Evolutionary conservation across 1,140 invertebrate species (phyloP).

Genomic region (Matsumurasca onukii): DNA sequence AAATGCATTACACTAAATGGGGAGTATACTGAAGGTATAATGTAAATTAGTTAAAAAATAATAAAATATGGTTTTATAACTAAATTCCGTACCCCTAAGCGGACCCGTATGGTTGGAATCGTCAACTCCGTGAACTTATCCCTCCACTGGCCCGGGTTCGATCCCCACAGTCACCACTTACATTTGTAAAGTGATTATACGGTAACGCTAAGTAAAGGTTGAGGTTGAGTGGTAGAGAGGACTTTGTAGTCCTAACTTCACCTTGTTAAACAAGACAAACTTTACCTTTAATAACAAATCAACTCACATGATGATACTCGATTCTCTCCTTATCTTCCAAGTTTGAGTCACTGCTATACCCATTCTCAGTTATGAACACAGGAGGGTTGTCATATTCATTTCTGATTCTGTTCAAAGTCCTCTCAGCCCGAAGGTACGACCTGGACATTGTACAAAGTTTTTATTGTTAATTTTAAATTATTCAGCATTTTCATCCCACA

Average conservation of each 20-base stretch:
- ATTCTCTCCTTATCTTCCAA: conserved; percentile 56
- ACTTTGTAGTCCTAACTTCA: background rate
- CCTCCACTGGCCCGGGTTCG: background rate
- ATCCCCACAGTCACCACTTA: background rate
- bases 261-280: background rate
- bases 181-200: background rate
- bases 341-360: conserved; percentile 55
- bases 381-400: conserved; percentile 59
- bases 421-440: conserved; percentile 66
- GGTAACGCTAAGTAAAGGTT: background rate
- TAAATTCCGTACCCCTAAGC: too few relatives aligned
- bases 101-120: too few relatives aligned
- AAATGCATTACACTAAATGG: too few relatives aligned
- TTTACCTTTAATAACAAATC: background rate
- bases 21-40: too few relatives aligned
- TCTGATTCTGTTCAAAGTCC: conserved; percentile 62
- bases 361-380: conserved; percentile 73
- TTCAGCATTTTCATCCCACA: background rate
- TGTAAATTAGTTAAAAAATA: too few relatives aligned
- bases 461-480: background rate
- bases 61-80: too few relatives aligned
- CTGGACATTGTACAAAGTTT: conserved; percentile 34
- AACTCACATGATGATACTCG: conserved; percentile 48
- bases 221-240: background rate
- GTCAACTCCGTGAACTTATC: background rate